Percentiles rank a stretch among this genome's conserved stretches.
These are phyloP conservation scores for Hymenochirus boettgeri DNA, from an alignment of 2,113 vertebrate species.

Conservation along the genomic window DNA sequence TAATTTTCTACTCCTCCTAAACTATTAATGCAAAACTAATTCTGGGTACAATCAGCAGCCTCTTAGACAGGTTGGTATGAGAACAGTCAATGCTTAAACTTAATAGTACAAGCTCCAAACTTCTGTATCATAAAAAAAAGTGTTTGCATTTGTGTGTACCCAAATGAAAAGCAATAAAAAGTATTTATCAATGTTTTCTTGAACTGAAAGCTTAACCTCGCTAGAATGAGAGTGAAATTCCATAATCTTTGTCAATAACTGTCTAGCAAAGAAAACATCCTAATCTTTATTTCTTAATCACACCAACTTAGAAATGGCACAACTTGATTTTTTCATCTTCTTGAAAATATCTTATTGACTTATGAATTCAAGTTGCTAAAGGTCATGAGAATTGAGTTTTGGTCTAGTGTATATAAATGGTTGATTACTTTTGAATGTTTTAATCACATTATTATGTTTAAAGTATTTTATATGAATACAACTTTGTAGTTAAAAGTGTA, in stretches of 20 bases:
- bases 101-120: slow-evolving; percentile 41
- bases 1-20: slow-evolving; percentile 56
- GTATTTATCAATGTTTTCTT: no score
- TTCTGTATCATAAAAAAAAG: no score
- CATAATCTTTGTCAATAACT: no score
- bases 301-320: no score
- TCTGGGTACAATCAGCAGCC: slow-evolving; percentile 67
- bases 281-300: no score
- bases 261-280: no score
- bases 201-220: no score
- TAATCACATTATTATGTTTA: background rate
- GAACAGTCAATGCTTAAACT: slow-evolving; percentile 62
- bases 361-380: slow-evolving; percentile 3
- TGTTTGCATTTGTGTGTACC: no score
- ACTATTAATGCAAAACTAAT: slow-evolving; percentile 72
- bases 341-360: background rate
- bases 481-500: no score
- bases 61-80: slow-evolving; percentile 65
- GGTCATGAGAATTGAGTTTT: background rate
- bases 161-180: no score
- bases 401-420: background rate
- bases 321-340: background rate
- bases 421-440: background rate
- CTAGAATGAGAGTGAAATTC: no score
- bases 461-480: no score